Evolutionary conservation across 2,888 invertebrate genomes (phyloP), one percentile per base, ranked within the genome.

Genomic region (Lasioglossum calceatum): DNA sequence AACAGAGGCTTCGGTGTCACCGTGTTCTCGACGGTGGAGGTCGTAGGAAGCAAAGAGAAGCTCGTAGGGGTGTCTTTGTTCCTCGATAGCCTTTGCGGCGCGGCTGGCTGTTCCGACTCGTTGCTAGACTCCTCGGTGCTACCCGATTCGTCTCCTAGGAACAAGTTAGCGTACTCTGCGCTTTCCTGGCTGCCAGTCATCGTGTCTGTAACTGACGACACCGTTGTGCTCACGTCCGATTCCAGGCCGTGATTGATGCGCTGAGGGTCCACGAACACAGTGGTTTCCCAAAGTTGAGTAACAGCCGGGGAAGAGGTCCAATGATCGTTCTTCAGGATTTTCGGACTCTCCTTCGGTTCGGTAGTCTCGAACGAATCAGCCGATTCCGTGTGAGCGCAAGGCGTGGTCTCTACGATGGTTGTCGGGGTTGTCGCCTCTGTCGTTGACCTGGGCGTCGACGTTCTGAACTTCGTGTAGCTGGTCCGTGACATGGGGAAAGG

Each of bases 231-330:
- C 2, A 61, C 50, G 2, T 74, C 82, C 0, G 89, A 91, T 91
- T 95, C 95, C 14, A 97, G 92, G 0, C 96, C 97, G 83, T 97
- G 97, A 92, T 98, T 98, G 27, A 98, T 96, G 42, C 97, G 97
- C 50, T 97, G 96, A 0, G 98, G 98, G 94, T 98, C 97, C 12
- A 97, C 95, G 87, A 96, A 96, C 16, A 97, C 96, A 0, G 97
- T 97, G 75, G 97, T 97, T 80, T 97, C 96, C 97, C 97, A 97
- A 74, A 97, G 95, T 95, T 95, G 96, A 73, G 96, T 96, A 91
- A 95, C 97, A 2, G 92, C 96, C 94, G 96, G 95, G 5, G 96
- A 95, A 0, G 95, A 95, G 0, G 95, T 95, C 96, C 96, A 96
- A 4, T 96, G 96, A 86, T 95, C 94, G 85, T 95, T 85, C 93